A percentile compares a stretch with the other conserved stretches of the same genome.
phyloP scores from a whole-genome alignment of 2,888 invertebrate genomes.

The Andrena fulva region DNA sequence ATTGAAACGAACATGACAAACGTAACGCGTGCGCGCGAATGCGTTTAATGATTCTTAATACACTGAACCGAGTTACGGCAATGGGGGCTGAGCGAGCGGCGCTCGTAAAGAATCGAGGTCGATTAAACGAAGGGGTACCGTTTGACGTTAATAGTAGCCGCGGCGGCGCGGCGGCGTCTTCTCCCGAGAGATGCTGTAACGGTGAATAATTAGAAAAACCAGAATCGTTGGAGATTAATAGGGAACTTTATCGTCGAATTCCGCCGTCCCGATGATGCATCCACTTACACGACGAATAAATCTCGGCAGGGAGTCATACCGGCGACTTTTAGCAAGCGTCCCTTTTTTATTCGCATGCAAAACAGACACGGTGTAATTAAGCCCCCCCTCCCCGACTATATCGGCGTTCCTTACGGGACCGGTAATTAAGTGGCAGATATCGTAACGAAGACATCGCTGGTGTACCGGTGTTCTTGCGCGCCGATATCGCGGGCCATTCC shows the following conservation, averaged over 20 bases:
- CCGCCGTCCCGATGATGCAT: conserved; percentile 27
- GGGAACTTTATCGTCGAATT: conserved; percentile 28
- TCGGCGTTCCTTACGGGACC: conserved; percentile 45
- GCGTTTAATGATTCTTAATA: conserved; percentile 32
- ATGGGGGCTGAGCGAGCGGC: neutral
- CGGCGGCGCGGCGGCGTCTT: neutral
- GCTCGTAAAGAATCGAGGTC: conserved; percentile 37
- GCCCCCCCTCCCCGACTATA: conserved; percentile 6
- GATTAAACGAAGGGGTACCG: conserved; percentile 42
- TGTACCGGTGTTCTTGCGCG: conserved; percentile 38
- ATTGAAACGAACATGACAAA: neutral
- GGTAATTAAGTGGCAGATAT: conserved; percentile 51
- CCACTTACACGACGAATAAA: conserved; percentile 18
- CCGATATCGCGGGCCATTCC: conserved; percentile 1
- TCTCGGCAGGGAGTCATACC: neutral
- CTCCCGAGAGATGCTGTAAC: conserved; percentile 12
- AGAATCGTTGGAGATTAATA: conserved; percentile 21
- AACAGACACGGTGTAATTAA: conserved; percentile 37
- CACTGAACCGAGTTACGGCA: conserved; percentile 21
- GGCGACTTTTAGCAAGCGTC: neutral
- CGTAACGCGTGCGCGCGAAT: too few species aligned
- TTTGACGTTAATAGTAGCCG: conserved; percentile 25
- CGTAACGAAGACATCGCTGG: conserved; percentile 38
- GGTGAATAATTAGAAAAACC: conserved; percentile 39
- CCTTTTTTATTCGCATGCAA: conserved; percentile 7